Base-by-base conservation (phyloP, 1,140 invertebrate species). In the Meloidogyne hapla region DNA sequence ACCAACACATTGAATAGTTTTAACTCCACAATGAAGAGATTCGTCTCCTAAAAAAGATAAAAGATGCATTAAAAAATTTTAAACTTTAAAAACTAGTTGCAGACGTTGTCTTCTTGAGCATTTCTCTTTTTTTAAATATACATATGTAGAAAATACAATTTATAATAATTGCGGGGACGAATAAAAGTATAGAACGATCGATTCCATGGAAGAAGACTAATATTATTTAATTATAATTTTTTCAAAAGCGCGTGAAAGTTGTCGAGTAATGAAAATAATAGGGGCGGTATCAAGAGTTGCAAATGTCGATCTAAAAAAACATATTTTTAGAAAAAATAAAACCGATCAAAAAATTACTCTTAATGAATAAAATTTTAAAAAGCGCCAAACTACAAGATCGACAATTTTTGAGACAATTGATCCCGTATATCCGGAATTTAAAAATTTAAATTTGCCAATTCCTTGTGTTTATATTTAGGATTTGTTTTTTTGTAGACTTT, bases 1-100 rank as follows among this genome's bases (percentile, higher is more conserved):
- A 26, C 42, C 42, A 18, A 73, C 71, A 64, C 71, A 73, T 38
- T 73, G 71, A 2, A 73, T 73, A 33, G 71, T 45, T 63, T 73
- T 61, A 40, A 73, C 56, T 0, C 71, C 71, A 38, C 71, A 73
- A 26, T 73, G 71, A n/a, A 73, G 64, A 8, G 71, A 64, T n/a
- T 61, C 69, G n/a, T 45, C 69, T 45, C 33, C 38, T 21, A 21
- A 33, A 40, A 12, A 28, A 25, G 5, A 26, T 45, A 28, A 45
- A 18, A 45, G 21, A 13, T n/a, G 15, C 12, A 15, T 61, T 26
- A 18, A n/a, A n/a, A 18, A 70, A 25, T 18, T 26, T 13, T 25
- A 33, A 33, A 45, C 26, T 42, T 26, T 25, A 26, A 3, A 23
- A 69, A 26, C 48, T 69, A 13, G 40, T 69, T 33, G 67, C 10